Conservation (phyloP, 1,140 invertebrate genomes). For the Bombus difficillimus region DNA sequence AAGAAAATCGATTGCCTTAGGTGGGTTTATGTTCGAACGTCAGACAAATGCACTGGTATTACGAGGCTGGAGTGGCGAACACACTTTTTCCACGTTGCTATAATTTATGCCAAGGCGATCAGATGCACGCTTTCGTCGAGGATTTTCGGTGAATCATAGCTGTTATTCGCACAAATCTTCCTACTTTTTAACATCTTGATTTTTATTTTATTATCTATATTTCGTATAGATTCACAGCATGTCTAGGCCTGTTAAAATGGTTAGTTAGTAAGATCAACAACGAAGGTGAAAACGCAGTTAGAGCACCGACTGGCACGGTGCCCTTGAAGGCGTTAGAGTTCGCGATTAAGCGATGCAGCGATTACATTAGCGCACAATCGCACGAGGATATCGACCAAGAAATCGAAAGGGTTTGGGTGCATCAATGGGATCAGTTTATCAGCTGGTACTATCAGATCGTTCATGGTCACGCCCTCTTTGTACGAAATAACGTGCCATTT, state of each 20-base stretch:
- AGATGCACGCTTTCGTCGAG: constrained; percentile 93
- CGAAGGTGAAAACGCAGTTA: constrained; percentile 83
- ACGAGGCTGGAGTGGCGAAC: constrained; percentile 90
- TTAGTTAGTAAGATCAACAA: constrained; percentile 85
- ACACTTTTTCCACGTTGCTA: constrained; percentile 94
- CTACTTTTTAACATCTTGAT: too few species aligned
- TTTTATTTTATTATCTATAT: background rate
- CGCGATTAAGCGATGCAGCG: constrained; percentile 89
- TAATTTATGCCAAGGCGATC: constrained; percentile 92
- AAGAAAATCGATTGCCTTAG: constrained; percentile 72
- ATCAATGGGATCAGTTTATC: constrained; percentile 94
- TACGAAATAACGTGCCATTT: constrained; percentile 70
- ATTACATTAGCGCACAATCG: constrained; percentile 88
- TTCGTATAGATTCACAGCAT: constrained; percentile 88
- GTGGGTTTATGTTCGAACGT: constrained; percentile 90
- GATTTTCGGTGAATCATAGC: constrained; percentile 85
- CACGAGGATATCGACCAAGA: constrained; percentile 94
- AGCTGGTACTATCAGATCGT: constrained; percentile 80
- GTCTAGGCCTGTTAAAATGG: constrained; percentile 91
- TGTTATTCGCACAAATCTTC: background rate
- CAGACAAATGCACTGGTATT: constrained; percentile 94
- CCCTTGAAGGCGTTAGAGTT: constrained; percentile 90
- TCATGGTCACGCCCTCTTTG: constrained; percentile 72
- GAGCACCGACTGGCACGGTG: constrained; percentile 85
- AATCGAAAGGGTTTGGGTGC: constrained; percentile 88